Percentiles rank a stretch among this genome's conserved stretches.
These are phyloP conservation scores for Anoplopoma fimbria DNA, from an alignment of 2,113 vertebrate genomes.

Conservation along the genomic window DNA sequence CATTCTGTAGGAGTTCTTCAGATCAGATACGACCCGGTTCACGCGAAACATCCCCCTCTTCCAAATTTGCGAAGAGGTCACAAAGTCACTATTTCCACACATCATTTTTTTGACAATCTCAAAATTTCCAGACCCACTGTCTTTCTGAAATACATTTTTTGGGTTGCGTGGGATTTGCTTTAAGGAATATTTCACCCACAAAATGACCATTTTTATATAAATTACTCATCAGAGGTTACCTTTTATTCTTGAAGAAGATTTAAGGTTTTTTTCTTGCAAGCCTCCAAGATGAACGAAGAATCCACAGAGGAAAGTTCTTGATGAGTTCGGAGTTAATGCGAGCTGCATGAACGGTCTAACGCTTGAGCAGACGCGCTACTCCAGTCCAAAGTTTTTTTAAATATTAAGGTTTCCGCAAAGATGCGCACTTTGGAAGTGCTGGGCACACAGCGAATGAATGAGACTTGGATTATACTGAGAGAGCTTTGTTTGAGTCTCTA, in stretches of 20 bases:
- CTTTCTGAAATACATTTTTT: not conserved
- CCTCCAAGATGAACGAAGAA: too few species aligned
- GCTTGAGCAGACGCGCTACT: too few species aligned
- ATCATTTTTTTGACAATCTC: not conserved
- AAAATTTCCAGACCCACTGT: not conserved
- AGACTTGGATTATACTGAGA: too few species aligned
- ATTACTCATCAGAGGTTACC: not conserved
- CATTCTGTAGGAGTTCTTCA: not conserved
- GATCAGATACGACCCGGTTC: constrained; percentile 4
- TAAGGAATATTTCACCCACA: not conserved
- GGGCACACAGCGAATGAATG: too few species aligned
- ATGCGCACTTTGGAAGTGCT: too few species aligned
- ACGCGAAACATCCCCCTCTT: not conserved
- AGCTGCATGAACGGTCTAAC: too few species aligned
- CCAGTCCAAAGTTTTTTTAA: too few species aligned
- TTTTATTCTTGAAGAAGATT: not conserved
- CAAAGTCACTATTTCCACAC: constrained; percentile 5
- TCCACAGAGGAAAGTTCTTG: too few species aligned
- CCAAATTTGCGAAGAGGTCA: not conserved
- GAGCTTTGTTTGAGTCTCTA: too few species aligned
- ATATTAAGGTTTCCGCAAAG: too few species aligned
- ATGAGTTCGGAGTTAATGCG: too few species aligned
- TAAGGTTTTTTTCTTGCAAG: too few species aligned
- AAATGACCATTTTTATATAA: not conserved
- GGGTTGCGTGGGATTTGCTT: not conserved